Conservation (phyloP, 2,797 vertebrate species). For the Oryzias sinensis region DNA sequence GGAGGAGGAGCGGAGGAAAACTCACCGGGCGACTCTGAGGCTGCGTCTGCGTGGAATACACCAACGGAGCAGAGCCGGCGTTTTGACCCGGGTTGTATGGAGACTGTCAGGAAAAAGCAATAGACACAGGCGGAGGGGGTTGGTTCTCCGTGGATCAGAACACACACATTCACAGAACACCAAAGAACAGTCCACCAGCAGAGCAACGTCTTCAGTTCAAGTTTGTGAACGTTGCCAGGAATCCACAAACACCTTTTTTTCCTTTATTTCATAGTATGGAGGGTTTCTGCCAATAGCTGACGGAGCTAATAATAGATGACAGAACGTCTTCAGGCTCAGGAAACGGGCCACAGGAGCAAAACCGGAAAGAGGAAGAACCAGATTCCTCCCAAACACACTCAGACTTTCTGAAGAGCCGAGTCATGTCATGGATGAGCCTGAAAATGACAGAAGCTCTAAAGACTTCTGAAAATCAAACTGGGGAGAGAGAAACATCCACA, state of each 20-base stretch:
- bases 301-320: slow-evolving; percentile 47
- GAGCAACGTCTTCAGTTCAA: no score
- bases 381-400: slow-evolving; percentile 32
- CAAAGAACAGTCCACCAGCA: slow-evolving; percentile 2
- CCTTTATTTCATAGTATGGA: no score
- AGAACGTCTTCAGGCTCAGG: slow-evolving; percentile 44
- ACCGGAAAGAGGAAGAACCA: slow-evolving; percentile 32
- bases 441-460: slow-evolving; percentile 10
- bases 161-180: slow-evolving; percentile 5
- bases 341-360: slow-evolving; percentile 34
- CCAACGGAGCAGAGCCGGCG: slow-evolving; percentile 87
- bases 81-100: slow-evolving; percentile 95
- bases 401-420: slow-evolving; percentile 43
- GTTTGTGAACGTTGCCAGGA: no score
- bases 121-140: slow-evolving; percentile 20
- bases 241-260: no score
- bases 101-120: slow-evolving; percentile 76
- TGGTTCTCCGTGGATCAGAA: slow-evolving; percentile 11
- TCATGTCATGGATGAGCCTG: slow-evolving; percentile 29
- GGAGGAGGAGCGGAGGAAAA: slow-evolving; percentile 30
- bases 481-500: no score
- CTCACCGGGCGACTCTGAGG: slow-evolving; percentile 95
- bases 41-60: slow-evolving; percentile 93
- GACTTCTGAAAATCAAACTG: no score
- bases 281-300: slow-evolving; percentile 8